Percentiles rank a stretch among this genome's conserved stretches.
Evolutionary conservation across 2,113 vertebrate species (phyloP).

Genomic region (Poecilia latipinna): DNA sequence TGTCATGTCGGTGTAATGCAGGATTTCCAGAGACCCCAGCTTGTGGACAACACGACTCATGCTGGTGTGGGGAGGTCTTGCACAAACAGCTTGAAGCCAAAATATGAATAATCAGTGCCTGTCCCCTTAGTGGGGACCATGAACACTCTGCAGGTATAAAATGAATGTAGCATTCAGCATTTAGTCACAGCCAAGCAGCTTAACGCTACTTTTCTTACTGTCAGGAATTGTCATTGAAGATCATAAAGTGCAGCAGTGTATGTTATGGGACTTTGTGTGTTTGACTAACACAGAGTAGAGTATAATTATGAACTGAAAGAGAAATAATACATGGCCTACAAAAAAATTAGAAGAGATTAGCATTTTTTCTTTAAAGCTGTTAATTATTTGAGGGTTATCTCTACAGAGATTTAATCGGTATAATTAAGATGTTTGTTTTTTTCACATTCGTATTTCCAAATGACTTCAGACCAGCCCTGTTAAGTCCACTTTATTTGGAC

Average conservation of each 20-base stretch:
- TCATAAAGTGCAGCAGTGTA: background rate
- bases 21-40: conserved; percentile 45
- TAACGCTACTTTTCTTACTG: background rate
- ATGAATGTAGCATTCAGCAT: background rate
- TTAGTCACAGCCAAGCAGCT: background rate
- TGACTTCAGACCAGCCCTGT: background rate
- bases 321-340: background rate
- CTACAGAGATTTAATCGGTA: background rate
- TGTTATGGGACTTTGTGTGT: background rate
- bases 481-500: too few relatives aligned
- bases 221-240: background rate
- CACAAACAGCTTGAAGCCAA: conserved; percentile 23
- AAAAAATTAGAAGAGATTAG: background rate
- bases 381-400: background rate
- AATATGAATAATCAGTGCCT: conserved; percentile 10
- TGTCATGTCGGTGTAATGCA: conserved; percentile 46
- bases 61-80: conserved; percentile 3
- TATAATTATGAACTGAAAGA: background rate
- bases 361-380: background rate
- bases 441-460: background rate
- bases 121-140: conserved; percentile 4
- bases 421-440: background rate
- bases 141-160: background rate
- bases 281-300: too few relatives aligned
- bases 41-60: conserved; percentile 37